phyloP scores from a whole-genome alignment of 2,888 invertebrate genomes.

The Lutraria lutraria region DNA sequence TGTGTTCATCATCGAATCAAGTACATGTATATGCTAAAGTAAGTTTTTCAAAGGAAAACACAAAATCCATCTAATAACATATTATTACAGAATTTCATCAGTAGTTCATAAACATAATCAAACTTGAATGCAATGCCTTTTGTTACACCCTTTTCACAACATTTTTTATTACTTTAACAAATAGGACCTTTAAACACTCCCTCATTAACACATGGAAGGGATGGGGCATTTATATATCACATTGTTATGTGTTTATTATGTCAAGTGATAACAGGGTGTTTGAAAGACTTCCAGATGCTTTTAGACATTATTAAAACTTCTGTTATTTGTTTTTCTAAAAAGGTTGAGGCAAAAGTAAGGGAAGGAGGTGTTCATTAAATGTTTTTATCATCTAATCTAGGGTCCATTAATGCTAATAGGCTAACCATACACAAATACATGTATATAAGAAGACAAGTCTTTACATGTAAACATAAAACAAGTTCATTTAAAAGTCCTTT shows the following conservation, averaged over 20 bases:
- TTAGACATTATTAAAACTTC: too few relatives aligned
- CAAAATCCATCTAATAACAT: background rate
- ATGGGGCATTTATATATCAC: too few relatives aligned
- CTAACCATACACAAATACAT: background rate
- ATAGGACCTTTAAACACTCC: background rate
- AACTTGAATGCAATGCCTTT: constrained; percentile 28
- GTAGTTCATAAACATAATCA: background rate
- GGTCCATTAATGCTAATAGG: background rate
- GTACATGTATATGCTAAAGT: constrained; percentile 10
- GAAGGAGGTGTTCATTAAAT: too few relatives aligned
- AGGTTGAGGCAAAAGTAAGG: too few relatives aligned
- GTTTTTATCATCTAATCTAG: background rate
- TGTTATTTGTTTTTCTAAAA: too few relatives aligned
- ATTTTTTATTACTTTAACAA: background rate
- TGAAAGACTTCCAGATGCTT: too few relatives aligned
- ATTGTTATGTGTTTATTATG: too few relatives aligned
- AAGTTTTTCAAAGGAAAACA: background rate
- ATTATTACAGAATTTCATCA: background rate
- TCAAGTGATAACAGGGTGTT: too few relatives aligned
- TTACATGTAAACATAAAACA: too few relatives aligned
- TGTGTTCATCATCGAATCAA: too few relatives aligned
- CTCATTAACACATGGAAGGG: too few relatives aligned
- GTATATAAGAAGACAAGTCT: too few relatives aligned
- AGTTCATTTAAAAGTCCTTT: background rate
- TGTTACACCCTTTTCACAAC: constrained; percentile 46